phyloP scores from a whole-genome alignment of 2,797 vertebrate genomes.

The Nothura maculosa region DNA sequence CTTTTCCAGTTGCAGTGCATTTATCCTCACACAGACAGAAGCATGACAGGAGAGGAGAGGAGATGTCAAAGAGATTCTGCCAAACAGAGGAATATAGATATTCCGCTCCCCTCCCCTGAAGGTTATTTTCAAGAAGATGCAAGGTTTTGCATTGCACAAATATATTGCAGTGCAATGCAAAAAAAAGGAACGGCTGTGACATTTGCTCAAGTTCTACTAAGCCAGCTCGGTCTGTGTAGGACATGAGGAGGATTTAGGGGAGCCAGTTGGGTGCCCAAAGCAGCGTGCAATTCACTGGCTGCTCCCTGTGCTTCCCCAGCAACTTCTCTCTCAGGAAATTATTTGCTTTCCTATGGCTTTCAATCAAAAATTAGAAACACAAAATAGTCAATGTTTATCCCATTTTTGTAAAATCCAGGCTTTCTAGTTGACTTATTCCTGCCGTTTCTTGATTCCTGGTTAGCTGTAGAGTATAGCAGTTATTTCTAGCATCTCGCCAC shows the following conservation, averaged over 20 bases:
- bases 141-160: conserved; percentile 32
- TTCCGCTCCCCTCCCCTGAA: not conserved
- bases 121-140: conserved; percentile 63
- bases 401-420: not conserved
- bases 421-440: not conserved
- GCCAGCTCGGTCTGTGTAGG: not conserved
- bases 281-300: not conserved
- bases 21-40: conserved; percentile 62
- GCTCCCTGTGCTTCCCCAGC: not conserved
- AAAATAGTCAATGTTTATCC: not conserved
- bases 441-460: not conserved
- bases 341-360: not conserved
- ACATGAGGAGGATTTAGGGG: not conserved
- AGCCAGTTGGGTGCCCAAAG: not conserved
- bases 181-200: conserved; percentile 35
- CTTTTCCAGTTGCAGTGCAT: conserved; percentile 70
- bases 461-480: not conserved
- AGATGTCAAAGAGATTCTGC: conserved; percentile 69
- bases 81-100: conserved; percentile 61
- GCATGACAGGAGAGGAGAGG: conserved; percentile 63
- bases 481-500: not conserved
- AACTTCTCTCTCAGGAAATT: conserved; percentile 11
- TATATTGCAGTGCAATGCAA: conserved; percentile 46
- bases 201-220: conserved; percentile 34
- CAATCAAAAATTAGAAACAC: not conserved